Conservation (phyloP, 2,113 vertebrate species). For the rabbit (Oryctolagus cuniculus) region DNA sequence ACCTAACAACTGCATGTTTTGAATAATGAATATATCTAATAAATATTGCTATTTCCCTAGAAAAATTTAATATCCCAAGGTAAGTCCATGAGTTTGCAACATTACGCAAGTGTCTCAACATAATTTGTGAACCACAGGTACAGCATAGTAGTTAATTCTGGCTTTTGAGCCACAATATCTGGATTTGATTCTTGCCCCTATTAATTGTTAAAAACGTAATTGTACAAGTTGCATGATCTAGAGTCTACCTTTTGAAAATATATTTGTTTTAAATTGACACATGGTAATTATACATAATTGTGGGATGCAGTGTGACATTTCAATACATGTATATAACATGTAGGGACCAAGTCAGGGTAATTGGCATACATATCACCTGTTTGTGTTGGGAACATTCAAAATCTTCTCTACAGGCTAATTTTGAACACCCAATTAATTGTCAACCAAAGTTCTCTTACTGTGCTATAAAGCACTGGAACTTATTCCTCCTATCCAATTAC, state of each 20-base stretch:
- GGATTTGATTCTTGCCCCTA: background rate
- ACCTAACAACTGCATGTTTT: background rate
- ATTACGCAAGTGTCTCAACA: background rate
- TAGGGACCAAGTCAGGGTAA: no score
- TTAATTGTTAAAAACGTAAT: background rate
- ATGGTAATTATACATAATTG: no score
- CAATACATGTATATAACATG: no score
- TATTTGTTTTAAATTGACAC: no score
- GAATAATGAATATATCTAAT: background rate
- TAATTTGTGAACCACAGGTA: background rate
- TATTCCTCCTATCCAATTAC: no score
- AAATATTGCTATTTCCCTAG: background rate
- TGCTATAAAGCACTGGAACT: no score
- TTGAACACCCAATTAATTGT: no score
- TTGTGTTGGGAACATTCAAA: no score
- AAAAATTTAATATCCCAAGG: background rate
- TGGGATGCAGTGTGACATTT: no score
- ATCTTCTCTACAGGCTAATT: no score
- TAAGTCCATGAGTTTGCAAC: background rate
- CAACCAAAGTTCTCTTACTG: no score
- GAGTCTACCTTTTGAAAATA: background rate
- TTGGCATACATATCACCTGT: no score
- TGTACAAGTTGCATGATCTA: background rate
- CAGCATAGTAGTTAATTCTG: background rate
- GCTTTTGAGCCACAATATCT: background rate